Conservation (phyloP, 2,888 invertebrate species). For the Pyrgus malvae region DNA sequence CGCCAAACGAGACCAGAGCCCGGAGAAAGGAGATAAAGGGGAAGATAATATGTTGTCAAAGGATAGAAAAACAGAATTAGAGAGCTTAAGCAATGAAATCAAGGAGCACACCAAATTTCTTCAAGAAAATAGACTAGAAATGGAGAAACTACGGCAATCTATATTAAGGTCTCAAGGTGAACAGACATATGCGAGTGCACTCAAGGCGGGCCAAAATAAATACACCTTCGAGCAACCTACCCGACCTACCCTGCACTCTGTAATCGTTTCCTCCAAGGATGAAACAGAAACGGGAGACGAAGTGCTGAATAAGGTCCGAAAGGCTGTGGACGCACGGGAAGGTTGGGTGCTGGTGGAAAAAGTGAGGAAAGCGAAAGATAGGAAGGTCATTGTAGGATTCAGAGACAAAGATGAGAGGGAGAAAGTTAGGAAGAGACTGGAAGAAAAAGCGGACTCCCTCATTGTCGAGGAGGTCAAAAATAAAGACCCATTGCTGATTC, state of each 20-base stretch:
- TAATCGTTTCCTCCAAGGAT: not conserved
- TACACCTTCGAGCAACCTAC: no score
- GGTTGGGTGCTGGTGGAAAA: conserved; percentile 11
- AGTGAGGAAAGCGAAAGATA: conserved; percentile 16
- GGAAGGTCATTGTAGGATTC: conserved; percentile 19
- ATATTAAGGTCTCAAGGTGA: no score
- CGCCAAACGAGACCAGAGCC: no score
- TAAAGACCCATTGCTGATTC: conserved; percentile 13
- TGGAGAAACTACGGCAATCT: no score
- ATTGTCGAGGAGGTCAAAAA: conserved; percentile 20
- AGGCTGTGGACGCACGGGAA: conserved; percentile 2
- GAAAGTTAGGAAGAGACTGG: not conserved
- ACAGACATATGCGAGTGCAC: no score
- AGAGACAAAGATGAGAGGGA: not conserved
- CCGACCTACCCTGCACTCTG: not conserved
- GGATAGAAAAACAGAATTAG: no score
- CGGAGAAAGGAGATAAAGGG: no score
- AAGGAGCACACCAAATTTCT: no score
- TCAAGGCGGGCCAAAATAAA: no score
- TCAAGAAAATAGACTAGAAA: no score
- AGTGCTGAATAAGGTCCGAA: conserved; percentile 9
- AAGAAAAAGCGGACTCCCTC: not conserved
- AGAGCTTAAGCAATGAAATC: no score
- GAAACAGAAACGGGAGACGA: conserved; percentile 8
- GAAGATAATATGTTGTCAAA: no score